Percentiles rank a stretch among this genome's conserved stretches.
Evolutionary conservation across 1,140 invertebrate genomes (phyloP).

Genomic region (Parasteatoda tepidariorum): DNA sequence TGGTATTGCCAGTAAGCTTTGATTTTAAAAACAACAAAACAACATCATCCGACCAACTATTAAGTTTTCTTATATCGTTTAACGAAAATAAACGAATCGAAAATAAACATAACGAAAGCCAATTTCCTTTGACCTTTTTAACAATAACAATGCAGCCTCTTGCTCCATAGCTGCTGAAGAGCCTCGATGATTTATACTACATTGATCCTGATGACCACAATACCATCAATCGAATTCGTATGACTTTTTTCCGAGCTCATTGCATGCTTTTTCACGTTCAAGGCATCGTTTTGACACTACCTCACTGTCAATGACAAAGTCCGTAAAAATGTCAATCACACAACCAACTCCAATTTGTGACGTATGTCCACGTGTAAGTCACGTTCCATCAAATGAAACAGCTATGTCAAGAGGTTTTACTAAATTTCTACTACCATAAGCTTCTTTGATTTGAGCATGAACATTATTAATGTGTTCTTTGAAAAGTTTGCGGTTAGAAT

Average conservation of each 20-base stretch:
- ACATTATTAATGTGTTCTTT: too few relatives aligned
- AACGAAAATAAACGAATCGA: not conserved
- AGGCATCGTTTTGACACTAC: constrained; percentile 2
- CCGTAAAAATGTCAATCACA: not conserved
- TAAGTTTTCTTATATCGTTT: not conserved
- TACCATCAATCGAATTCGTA: not conserved
- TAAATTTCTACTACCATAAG: too few relatives aligned
- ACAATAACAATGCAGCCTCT: not conserved
- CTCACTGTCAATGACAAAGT: not conserved
- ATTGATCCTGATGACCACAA: too few relatives aligned
- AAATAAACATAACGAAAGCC: not conserved
- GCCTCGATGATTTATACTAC: not conserved
- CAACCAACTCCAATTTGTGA: not conserved
- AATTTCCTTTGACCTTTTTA: not conserved
- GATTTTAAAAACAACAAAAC: too few relatives aligned
- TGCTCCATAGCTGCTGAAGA: not conserved
- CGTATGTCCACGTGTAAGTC: not conserved
- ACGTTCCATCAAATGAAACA: not conserved
- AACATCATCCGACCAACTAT: too few relatives aligned
- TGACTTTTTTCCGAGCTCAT: not conserved
- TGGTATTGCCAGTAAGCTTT: too few relatives aligned
- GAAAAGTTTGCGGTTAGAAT: too few relatives aligned
- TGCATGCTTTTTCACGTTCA: not conserved
- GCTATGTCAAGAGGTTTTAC: too few relatives aligned
- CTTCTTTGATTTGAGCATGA: too few relatives aligned